Base-by-base conservation (phyloP, 2,113 vertebrate genomes). In the Puntigrus tetrazona region DNA sequence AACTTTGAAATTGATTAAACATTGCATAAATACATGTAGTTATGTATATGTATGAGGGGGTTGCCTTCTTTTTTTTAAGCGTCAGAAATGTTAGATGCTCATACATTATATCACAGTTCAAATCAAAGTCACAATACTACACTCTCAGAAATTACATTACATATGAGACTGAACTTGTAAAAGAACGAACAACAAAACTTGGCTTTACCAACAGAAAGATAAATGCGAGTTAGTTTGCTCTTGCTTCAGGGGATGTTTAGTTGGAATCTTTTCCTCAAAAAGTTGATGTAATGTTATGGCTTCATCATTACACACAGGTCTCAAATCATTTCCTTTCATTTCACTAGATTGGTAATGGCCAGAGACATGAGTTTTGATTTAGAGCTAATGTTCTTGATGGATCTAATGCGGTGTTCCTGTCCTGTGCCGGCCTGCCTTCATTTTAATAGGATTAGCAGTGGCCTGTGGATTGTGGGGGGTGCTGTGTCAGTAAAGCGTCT, bases 391-490 rank as follows among this genome's bases (percentile, higher is more conserved):
- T 91, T 78, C 81, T 88, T 93, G 92, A 93, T 92, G 92, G 91
- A 86, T 90, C 86, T 92, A 92, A 92, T 93, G 84, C 88, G 34
- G 78, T 84, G 89, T 90, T 89, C 89, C 90, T 84, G 86, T 90
- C 86, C 81, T 83, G 87, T 88, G 92, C 79, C 59, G 88, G 87
- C 90, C 88, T 63, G 92, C 89, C 92, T 91, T 92, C 91, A 91
- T 93, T 92, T 92, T 94, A 94, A 94, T 94, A 89, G 92, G 93
- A 94, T 94, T 93, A 93, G 88, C 90, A 86, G 78, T 89, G 86
- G n/a, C 78, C 87, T 89, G 89, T 88, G 90, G 88, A 90, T 89
- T 86, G 91, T 88, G 84, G 91, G 81, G 55, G 70, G 55, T 85
- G 77, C 87, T 82, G 75, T 87, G 91, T 92, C 91, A 92, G 90